Evolutionary conservation across 2,113 vertebrate genomes (phyloP).

Genomic region (Pygoscelis antarcticus): DNA sequence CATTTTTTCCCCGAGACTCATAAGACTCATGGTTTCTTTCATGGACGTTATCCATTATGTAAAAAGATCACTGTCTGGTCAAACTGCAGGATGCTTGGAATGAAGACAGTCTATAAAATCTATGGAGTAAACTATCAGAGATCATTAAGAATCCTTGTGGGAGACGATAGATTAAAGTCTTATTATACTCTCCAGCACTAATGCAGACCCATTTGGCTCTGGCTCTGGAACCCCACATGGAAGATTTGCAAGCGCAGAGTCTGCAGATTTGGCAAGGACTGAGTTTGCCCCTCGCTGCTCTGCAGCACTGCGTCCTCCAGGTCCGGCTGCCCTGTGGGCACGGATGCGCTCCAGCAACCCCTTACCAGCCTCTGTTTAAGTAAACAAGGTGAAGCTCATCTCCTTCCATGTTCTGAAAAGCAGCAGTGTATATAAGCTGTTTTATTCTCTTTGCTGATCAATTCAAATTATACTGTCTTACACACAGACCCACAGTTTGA

Average conservation of each 20-base stretch:
- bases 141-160: slow-evolving; percentile 29
- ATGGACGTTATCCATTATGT: slow-evolving; percentile 21
- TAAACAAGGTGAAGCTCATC: background rate
- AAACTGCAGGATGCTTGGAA: slow-evolving; percentile 37
- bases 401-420: background rate
- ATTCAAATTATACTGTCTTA: background rate
- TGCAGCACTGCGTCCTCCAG: background rate
- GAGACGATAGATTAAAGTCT: slow-evolving; percentile 19
- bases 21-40: slow-evolving; percentile 31
- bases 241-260: background rate
- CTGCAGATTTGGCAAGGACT: background rate
- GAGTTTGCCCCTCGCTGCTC: background rate
- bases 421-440: rapidly evolving
- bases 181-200: background rate
- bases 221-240: background rate
- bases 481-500: background rate
- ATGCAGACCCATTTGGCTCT: background rate
- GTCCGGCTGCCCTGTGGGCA: background rate
- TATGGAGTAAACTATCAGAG: background rate
- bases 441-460: background rate
- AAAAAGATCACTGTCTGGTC: slow-evolving; percentile 44
- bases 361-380: background rate
- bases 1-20: slow-evolving; percentile 55
- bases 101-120: slow-evolving; percentile 35
- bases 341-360: background rate